These are phyloP conservation scores for Chouioia cunea DNA, from an alignment of 2,888 invertebrate genomes.

Conservation along the genomic window DNA sequence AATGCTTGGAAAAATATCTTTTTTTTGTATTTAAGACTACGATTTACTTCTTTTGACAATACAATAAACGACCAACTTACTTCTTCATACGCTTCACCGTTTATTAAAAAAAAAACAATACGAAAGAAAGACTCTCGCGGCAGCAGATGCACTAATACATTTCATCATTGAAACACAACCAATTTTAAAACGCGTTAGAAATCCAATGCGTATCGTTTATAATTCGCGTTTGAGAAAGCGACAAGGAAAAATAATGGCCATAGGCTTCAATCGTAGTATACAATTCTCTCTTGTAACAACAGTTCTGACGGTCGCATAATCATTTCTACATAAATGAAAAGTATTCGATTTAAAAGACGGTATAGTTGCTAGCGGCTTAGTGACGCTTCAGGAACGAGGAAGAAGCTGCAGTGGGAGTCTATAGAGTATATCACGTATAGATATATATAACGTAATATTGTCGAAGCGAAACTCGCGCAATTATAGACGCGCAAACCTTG, in stretches of 20 bases:
- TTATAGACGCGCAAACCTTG: slow-evolving; percentile 28
- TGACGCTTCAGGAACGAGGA: slow-evolving; percentile 27
- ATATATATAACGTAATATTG: not conserved
- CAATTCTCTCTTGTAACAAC: no score
- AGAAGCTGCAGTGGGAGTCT: not conserved
- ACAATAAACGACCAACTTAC: no score
- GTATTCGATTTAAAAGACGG: not conserved
- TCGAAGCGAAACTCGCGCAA: slow-evolving; percentile 2
- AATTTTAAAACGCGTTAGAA: slow-evolving; percentile 9
- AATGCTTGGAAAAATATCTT: no score
- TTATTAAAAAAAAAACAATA: no score
- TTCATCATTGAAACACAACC: not conserved
- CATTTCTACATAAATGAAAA: not conserved
- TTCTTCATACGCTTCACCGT: no score
- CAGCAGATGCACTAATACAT: no score
- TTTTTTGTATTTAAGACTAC: no score
- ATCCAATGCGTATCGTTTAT: not conserved
- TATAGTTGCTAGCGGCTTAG: not conserved
- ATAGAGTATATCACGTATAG: not conserved
- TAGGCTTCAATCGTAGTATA: no score
- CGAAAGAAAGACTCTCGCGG: no score
- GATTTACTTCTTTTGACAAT: no score
- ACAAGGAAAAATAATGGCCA: not conserved
- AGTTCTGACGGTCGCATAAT: not conserved
- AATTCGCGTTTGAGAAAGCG: not conserved